These are phyloP conservation scores for Premnoplex brunnescens DNA, from an alignment of 2,797 vertebrate species.

Conservation along the genomic window DNA sequence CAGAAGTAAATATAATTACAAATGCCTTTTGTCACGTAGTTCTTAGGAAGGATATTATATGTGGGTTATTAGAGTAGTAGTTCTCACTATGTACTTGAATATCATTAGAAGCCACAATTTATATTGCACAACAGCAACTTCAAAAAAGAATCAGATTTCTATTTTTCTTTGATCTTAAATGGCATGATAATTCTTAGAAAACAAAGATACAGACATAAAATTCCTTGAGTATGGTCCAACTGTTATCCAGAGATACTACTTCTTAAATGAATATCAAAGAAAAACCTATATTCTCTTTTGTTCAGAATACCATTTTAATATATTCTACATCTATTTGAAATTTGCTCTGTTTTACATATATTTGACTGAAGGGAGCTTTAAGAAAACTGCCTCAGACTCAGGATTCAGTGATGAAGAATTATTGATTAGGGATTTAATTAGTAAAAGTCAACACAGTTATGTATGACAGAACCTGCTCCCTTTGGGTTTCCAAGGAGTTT, in stretches of 20 bases:
- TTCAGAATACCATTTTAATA: background rate
- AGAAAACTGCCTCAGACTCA: background rate
- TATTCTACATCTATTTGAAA: background rate
- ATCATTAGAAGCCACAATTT: conserved; percentile 86
- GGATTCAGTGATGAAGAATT: background rate
- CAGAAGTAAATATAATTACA: conserved; percentile 99
- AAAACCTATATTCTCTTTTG: background rate
- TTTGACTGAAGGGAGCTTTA: background rate
- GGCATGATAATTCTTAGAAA: conserved; percentile 79
- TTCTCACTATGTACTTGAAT: conserved; percentile 87
- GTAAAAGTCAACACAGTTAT: background rate
- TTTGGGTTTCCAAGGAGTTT: background rate
- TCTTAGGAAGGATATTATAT: conserved; percentile 78
- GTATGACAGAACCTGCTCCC: background rate
- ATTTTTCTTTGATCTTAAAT: conserved; percentile 87
- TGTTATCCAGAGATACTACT: conserved; percentile 9
- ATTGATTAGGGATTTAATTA: conserved; percentile 35
- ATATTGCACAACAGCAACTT: conserved; percentile 86
- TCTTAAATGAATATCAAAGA: conserved; percentile 16
- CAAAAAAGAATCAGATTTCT: conserved; percentile 79
- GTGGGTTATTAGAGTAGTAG: conserved; percentile 89
- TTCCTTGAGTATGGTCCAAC: background rate
- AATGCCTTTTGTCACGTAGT: conserved; percentile 93
- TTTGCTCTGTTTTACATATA: background rate
- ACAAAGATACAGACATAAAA: conserved; percentile 25